Conservation (phyloP, 2,888 invertebrate species). For the Halocaridina rubra region DNA sequence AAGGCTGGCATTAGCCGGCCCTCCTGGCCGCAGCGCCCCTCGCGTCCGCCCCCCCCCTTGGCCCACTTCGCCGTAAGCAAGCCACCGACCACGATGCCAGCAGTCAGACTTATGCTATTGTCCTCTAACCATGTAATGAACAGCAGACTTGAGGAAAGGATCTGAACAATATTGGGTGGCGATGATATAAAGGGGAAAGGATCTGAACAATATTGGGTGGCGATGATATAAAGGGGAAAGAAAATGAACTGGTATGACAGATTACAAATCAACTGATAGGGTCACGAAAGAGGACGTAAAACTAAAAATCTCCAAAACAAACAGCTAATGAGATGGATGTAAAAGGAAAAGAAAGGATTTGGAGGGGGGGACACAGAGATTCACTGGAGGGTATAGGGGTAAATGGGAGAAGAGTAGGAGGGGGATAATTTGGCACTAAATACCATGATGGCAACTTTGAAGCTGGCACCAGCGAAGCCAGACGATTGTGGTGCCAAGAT, state of each 20-base stretch:
- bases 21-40: neutral
- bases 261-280: too few species aligned
- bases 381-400: neutral
- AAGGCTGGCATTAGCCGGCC: neutral
- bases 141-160: too few species aligned
- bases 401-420: neutral
- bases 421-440: neutral
- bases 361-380: neutral
- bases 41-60: neutral
- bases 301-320: neutral
- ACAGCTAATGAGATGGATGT: neutral
- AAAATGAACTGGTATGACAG: too few species aligned
- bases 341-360: neutral
- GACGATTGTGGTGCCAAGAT: constrained; percentile 12
- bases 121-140: too few species aligned
- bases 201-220: too few species aligned
- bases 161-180: too few species aligned
- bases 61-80: too few species aligned
- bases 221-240: too few species aligned
- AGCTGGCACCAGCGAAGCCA: constrained; percentile 10
- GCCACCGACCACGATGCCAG: too few species aligned
- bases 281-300: neutral
- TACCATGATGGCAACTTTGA: neutral
- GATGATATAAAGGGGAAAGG: too few species aligned
- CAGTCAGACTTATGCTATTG: too few species aligned